Percentiles rank a stretch among this genome's conserved stretches.
Conservation (phyloP, 2,113 vertebrate genomes). For the Elanus axillaris region DNA sequence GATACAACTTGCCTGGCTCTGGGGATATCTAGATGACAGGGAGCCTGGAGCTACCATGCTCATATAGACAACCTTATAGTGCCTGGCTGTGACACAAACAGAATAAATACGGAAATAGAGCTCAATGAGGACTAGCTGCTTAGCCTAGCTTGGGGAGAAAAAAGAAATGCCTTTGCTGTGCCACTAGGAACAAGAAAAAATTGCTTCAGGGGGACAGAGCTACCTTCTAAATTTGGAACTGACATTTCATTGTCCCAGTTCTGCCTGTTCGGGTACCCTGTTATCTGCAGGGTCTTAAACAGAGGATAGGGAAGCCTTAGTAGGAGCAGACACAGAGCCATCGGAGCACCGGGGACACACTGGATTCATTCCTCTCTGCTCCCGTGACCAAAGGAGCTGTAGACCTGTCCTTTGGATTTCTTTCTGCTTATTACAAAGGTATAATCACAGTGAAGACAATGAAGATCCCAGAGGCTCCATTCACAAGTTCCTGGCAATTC, state of each 20-base stretch:
- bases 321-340: background rate
- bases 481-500: background rate
- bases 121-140: background rate
- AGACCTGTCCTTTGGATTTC: background rate
- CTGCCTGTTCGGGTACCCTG: background rate
- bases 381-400: rapidly evolving
- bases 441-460: background rate
- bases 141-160: background rate
- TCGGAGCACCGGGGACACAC: background rate
- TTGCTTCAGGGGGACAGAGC: background rate
- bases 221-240: background rate
- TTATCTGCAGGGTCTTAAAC: background rate
- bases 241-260: background rate
- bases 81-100: background rate
- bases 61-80: background rate
- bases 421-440: background rate
- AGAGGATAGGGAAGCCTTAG: background rate
- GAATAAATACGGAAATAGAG: background rate
- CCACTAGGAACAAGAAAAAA: background rate
- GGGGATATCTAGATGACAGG: background rate
- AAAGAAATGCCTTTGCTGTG: background rate
- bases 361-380: background rate
- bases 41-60: background rate
- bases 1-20: background rate
- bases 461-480: background rate